Percentiles rank a stretch among this genome's conserved stretches.
These are phyloP conservation scores for Sebastes fasciatus DNA, from an alignment of 2,113 vertebrate genomes.

Conservation along the genomic window DNA sequence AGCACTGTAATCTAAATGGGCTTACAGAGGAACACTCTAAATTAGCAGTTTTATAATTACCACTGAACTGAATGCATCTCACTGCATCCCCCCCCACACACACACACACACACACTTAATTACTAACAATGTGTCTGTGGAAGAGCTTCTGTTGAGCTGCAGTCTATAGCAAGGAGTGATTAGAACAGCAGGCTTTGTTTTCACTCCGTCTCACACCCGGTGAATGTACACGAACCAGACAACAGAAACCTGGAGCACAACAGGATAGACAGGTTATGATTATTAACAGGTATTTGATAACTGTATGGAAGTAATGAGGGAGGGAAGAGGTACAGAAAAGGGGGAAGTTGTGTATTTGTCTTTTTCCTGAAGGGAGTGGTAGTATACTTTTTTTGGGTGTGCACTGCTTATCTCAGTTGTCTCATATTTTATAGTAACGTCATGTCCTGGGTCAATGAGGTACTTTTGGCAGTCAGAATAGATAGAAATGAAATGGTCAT, in stretches of 20 bases:
- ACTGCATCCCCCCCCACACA: conserved; percentile 63
- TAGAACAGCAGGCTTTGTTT: conserved; percentile 63
- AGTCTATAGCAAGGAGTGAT: conserved; percentile 47
- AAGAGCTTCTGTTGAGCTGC: conserved; percentile 83
- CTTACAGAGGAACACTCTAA: conserved; percentile 78
- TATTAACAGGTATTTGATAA: not conserved
- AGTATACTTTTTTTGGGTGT: too few relatives aligned
- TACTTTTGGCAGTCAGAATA: not conserved
- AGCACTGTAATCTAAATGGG: conserved; percentile 75
- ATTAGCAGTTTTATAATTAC: conserved; percentile 85
- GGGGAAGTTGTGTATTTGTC: not conserved
- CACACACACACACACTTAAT: conserved; percentile 68
- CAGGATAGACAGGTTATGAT: not conserved
- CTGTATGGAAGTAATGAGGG: too few relatives aligned
- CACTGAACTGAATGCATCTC: conserved; percentile 76
- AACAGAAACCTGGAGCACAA: not conserved
- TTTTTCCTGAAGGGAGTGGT: too few relatives aligned
- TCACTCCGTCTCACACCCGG: not conserved
- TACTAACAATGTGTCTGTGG: conserved; percentile 80
- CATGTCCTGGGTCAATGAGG: too few relatives aligned
- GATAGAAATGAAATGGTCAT: too few relatives aligned
- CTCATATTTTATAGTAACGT: too few relatives aligned
- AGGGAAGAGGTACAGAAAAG: not conserved
- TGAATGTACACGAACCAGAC: not conserved
- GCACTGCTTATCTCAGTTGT: too few relatives aligned